Conservation (phyloP, 2,113 vertebrate species). For the Neolamprologus toae region DNA sequence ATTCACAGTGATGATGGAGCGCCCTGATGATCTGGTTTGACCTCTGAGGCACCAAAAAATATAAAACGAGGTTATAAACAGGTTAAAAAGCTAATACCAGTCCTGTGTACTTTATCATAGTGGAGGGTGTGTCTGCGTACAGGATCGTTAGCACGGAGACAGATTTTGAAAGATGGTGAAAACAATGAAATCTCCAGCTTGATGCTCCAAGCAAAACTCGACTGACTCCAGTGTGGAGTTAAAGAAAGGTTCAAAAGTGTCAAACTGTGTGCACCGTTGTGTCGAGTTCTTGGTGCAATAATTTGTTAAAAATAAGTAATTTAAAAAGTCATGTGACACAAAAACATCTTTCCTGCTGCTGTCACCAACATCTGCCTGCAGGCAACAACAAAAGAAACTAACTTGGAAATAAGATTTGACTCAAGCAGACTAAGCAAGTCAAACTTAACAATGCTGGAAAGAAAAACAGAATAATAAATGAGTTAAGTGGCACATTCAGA, state of each 20-base stretch:
- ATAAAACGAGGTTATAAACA: not conserved
- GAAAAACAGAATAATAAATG: not conserved
- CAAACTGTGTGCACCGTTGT: not conserved
- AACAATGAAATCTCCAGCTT: not conserved
- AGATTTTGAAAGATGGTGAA: not conserved
- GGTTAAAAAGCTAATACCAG: not conserved
- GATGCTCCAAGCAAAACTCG: not conserved
- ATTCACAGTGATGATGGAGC: not conserved
- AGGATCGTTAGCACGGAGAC: not conserved
- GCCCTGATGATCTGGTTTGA: not conserved
- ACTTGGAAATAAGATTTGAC: not conserved
- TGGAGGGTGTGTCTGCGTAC: not conserved
- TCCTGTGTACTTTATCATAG: not conserved
- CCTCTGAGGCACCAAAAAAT: not conserved
- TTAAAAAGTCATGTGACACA: not conserved
- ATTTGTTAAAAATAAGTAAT: not conserved
- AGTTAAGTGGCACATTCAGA: not conserved
- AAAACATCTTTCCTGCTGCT: not conserved
- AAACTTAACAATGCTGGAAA: not conserved
- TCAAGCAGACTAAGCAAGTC: not conserved
- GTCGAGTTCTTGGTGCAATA: not conserved
- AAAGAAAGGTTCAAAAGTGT: not conserved
- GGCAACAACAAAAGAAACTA: not conserved
- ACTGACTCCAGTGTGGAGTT: not conserved
- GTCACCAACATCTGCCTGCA: not conserved